Base-by-base conservation (phyloP, 1,140 invertebrate species). In the Zaprionus africanus region DNA sequence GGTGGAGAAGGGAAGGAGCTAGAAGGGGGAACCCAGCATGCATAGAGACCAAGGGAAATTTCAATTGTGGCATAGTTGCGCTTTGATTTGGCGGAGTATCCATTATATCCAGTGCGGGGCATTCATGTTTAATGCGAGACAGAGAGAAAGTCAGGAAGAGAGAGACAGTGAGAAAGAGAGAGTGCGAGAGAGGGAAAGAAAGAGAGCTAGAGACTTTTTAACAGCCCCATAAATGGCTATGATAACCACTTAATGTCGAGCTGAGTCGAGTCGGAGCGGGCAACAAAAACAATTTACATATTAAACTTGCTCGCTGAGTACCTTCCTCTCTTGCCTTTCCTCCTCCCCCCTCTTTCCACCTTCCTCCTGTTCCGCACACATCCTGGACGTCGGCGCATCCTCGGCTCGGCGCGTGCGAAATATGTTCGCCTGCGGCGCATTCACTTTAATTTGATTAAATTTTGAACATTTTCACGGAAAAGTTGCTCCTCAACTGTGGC, bases 391-490 rank as follows among this genome's bases (percentile, higher is more conserved):
- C 71, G 34, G 49, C 69, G 64, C 71, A 58, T 53, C 65, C 62
- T 65, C 66, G 67, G 59, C 74, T 72, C 74, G 74, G 65, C 74
- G 78, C 85, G 87, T 87, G 88, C 78, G 88, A 91, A 91, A 88
- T 91, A 88, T 88, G 84, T 81, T 88, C 70, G 87, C 88, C 81
- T 91, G 90, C 79, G 79, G 81, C 87, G 79, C 84, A 91, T 83
- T 82, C 85, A 91, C 90, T 91, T 91, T 91, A 91, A 91, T 91
- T 91, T 91, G 90, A 91, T 91, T 91, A 91, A 91, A 91, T 90
- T 91, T 91, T 91, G 78, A 91, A 91, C 90, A 81, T 85, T 87
- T 91, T 82, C 88, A 91, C 79, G 85, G 86, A 90, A 91, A 90
- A 85, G 85, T 88, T 88, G 85, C 76, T 88, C 81, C 81, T 88